These are phyloP conservation scores for Cygnus olor DNA, from an alignment of 2,797 vertebrate species.

Conservation along the genomic window DNA sequence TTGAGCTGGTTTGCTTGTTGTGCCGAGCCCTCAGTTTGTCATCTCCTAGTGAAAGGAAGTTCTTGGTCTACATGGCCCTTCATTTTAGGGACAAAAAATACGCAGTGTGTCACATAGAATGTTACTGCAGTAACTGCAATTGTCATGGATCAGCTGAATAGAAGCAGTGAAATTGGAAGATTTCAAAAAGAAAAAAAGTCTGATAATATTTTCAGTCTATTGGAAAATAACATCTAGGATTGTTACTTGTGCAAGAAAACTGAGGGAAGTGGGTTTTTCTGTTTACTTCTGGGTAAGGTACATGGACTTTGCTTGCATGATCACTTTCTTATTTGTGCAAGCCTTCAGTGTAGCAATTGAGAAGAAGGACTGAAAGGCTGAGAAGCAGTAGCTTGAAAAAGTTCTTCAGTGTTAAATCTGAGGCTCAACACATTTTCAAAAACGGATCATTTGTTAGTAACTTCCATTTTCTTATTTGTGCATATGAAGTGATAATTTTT, in stretches of 20 bases:
- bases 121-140: not conserved
- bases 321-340: not conserved
- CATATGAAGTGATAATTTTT: not conserved
- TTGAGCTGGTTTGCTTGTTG: not conserved
- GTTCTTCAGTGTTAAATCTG: not conserved
- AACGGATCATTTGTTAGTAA: not conserved
- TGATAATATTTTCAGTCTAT: not conserved
- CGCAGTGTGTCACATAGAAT: not conserved
- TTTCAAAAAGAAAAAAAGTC: not conserved
- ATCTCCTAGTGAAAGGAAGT: not conserved
- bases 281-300: not conserved
- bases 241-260: not conserved
- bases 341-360: not conserved
- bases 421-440: not conserved
- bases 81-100: not conserved
- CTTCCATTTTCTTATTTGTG: not conserved
- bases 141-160: not conserved
- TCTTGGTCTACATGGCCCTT: not conserved
- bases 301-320: not conserved
- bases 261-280: not conserved
- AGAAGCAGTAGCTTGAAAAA: not conserved
- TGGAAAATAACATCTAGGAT: not conserved
- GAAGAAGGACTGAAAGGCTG: not conserved
- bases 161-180: not conserved
- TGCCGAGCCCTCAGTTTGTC: no score